A percentile compares a stretch with the other conserved stretches of the same genome.
phyloP scores from a whole-genome alignment of 2,797 vertebrate species.

The Galagoides demidoff region DNA sequence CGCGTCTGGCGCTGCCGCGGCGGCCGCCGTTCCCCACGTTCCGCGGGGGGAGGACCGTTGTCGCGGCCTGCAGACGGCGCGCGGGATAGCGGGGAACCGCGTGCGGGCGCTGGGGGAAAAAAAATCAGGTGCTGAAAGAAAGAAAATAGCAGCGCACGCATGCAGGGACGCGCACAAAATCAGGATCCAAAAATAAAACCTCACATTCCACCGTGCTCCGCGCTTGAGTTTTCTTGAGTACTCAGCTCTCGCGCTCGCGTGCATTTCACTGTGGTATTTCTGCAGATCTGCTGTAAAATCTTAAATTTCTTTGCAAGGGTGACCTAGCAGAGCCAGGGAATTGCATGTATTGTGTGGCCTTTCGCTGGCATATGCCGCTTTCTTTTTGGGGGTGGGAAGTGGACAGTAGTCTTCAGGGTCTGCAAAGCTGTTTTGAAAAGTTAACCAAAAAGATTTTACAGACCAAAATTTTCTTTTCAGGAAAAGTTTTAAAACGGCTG shows the following conservation, averaged over 20 bases:
- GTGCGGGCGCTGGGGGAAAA: background rate
- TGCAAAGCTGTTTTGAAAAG: conserved; percentile 43
- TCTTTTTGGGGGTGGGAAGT: background rate
- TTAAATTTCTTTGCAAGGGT: conserved; percentile 21
- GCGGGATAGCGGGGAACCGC: background rate
- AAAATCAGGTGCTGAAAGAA: background rate
- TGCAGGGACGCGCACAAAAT: background rate
- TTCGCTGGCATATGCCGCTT: background rate
- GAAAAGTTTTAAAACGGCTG: background rate
- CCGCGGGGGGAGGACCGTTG: background rate
- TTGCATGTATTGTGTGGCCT: background rate
- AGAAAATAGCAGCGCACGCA: background rate
- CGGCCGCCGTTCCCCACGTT: background rate
- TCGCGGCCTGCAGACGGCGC: background rate
- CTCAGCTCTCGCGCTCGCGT: background rate
- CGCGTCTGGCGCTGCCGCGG: background rate
- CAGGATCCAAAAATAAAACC: conserved; percentile 48
- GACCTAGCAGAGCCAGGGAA: background rate
- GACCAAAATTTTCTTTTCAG: conserved; percentile 42
- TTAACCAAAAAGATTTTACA: conserved; percentile 37
- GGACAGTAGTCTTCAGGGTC: background rate
- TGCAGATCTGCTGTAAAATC: background rate
- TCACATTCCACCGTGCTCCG: background rate
- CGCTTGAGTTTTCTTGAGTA: background rate
- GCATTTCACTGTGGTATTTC: conserved; percentile 29